Conservation (phyloP, 2,888 invertebrate species). For the Erebia epiphron region DNA sequence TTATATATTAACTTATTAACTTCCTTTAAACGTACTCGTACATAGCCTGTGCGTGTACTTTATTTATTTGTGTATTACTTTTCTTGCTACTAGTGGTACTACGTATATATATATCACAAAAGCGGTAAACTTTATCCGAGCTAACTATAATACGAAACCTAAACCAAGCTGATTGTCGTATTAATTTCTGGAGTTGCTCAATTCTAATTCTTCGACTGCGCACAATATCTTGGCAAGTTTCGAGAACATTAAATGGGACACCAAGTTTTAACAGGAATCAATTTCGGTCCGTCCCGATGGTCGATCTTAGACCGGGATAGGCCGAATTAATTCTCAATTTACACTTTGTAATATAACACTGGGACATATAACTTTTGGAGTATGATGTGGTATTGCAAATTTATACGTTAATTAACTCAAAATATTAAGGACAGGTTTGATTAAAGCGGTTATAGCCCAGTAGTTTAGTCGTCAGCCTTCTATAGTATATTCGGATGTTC, state of each 20-base stretch:
- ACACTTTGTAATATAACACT: constrained; percentile 3
- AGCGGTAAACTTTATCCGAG: not conserved
- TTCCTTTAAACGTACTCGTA: no score
- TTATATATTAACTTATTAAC: no score
- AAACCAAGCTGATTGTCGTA: not conserved
- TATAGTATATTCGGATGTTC: no score
- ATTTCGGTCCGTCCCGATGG: constrained; percentile 2
- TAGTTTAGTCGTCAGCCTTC: no score
- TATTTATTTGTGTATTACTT: no score
- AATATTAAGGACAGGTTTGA: no score
- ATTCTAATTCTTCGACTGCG: constrained; percentile 10
- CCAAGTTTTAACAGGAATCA: constrained; percentile 16
- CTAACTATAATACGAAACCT: not conserved
- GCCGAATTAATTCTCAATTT: constrained; percentile 14
- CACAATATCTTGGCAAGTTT: constrained; percentile 12
- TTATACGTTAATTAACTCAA: no score
- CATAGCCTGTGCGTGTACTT: no score
- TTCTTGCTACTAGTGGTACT: no score
- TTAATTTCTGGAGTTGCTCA: not conserved
- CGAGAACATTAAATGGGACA: constrained; percentile 3
- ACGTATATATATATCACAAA: no score
- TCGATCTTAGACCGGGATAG: constrained; percentile 9
- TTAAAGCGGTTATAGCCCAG: no score
- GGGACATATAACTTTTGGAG: not conserved
- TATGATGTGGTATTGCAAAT: not conserved